phyloP scores from a whole-genome alignment of 2,888 invertebrate genomes.

The Tiliacea citrago region DNA sequence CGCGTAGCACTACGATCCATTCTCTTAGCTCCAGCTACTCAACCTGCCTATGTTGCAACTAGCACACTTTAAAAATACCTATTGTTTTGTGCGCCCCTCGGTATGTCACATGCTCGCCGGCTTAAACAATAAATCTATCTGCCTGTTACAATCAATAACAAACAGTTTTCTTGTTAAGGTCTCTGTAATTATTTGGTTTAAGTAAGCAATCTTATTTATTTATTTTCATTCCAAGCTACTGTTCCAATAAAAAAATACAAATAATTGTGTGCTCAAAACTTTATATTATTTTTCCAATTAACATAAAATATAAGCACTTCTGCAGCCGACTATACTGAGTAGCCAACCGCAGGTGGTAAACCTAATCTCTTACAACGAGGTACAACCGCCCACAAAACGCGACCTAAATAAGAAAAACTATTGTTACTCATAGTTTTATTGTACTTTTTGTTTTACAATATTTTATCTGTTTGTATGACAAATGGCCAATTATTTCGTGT shows the following conservation, averaged over 20 bases:
- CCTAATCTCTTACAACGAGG: slow-evolving; percentile 46
- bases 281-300: neutral
- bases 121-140: neutral
- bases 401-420: slow-evolving; percentile 55
- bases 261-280: too few species aligned
- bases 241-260: too few species aligned
- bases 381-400: slow-evolving; percentile 57
- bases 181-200: too few species aligned
- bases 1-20: too few species aligned
- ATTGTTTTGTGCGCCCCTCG: too few species aligned
- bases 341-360: slow-evolving; percentile 56
- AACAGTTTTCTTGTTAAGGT: neutral
- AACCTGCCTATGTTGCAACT: too few species aligned
- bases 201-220: neutral
- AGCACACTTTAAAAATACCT: too few species aligned
- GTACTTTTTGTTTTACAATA: slow-evolving; percentile 61
- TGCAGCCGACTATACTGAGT: slow-evolving; percentile 24
- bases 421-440: slow-evolving; percentile 55
- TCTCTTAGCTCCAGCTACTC: too few species aligned
- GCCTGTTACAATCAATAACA: neutral
- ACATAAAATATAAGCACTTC: slow-evolving; percentile 14
- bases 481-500: slow-evolving; percentile 57
- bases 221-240: neutral
- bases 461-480: slow-evolving; percentile 60
- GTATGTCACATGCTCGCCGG: too few species aligned